Evolutionary conservation across 2,888 invertebrate genomes (phyloP), one percentile per base, ranked within the genome.

Genomic region (Eristalis tenax): DNA sequence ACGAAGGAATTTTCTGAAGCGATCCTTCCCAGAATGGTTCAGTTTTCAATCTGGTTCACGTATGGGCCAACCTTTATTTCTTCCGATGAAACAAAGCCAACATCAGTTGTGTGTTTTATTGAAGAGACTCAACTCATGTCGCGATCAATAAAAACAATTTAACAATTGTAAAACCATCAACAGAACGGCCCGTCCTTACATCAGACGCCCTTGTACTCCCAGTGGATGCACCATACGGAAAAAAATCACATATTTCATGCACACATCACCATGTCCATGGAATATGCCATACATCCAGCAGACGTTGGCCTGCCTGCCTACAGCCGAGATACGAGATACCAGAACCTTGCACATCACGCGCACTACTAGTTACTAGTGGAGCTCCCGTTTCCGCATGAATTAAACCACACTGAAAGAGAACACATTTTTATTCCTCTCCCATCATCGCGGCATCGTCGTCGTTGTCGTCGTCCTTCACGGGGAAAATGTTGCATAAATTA

Each of bases 401-500:
- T 86, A 81, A 81, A 40, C 57, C 68, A 65, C 76, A 73, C 61
- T 69, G 23, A 74, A 18, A 64, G 61, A 6, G 23, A 61, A 38
- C 57, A 38, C 43, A 69, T 69, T 69, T 63, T 38, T 18, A n/a
- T 18, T 11, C 18, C 64, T n/a, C 68, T 57, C 26, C 64, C 40
- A 57, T 61, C 71, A 23, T 22, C 57, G 8, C 18, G 35, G 8
- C 50, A 28, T 28, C 50, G 50, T 8, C 50, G 28, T 32, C 28
- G n/a, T 3, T 10, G 22, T 13, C 43, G 15, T 64, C 74, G 81
- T 85, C 77, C 77, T 77, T 74, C 80, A 84, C 59, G 40, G 50
- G 22, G 56, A 86, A 75, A 73, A 74, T 82, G 82, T 86, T 78
- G 65, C 86, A 86, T 82, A 78, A 78, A 86, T 82, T 86, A 86